Evolutionary conservation across 2,797 vertebrate species (phyloP).

Genomic region (Erithacus rubecula): DNA sequence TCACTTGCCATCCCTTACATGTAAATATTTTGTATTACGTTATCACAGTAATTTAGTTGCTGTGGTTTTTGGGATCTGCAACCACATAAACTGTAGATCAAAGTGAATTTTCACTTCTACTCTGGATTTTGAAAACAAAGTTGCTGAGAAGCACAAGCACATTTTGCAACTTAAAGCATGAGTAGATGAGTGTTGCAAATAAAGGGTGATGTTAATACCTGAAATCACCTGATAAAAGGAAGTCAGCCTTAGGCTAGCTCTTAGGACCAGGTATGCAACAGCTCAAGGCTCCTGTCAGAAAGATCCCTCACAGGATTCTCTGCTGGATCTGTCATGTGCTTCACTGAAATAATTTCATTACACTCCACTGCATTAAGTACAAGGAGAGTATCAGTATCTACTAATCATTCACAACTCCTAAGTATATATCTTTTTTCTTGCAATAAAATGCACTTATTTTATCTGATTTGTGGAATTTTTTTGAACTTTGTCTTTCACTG

Average conservation of each 20-base stretch:
- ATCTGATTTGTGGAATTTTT: rapidly evolving
- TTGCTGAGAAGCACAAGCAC: not conserved
- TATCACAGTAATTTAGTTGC: not conserved
- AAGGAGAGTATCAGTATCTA: not conserved
- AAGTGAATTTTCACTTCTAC: not conserved
- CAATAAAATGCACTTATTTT: not conserved
- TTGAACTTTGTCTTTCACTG: rapidly evolving
- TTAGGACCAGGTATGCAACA: not conserved
- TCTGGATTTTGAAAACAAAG: not conserved
- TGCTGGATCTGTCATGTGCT: rapidly evolving
- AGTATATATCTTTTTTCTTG: not conserved
- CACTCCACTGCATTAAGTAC: not conserved
- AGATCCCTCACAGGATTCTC: not conserved
- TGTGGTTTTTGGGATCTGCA: not conserved
- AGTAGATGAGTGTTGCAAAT: not conserved
- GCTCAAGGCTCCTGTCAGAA: not conserved
- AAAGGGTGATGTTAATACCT: not conserved
- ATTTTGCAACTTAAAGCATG: not conserved
- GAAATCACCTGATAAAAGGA: not conserved
- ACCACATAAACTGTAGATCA: not conserved
- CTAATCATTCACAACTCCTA: not conserved
- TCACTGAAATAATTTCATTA: not conserved
- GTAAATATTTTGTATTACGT: not conserved
- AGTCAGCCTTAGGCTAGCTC: not conserved
- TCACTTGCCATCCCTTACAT: not conserved